Base-by-base conservation (phyloP, 2,113 vertebrate genomes). In the Oryzias curvinotus region DNA sequence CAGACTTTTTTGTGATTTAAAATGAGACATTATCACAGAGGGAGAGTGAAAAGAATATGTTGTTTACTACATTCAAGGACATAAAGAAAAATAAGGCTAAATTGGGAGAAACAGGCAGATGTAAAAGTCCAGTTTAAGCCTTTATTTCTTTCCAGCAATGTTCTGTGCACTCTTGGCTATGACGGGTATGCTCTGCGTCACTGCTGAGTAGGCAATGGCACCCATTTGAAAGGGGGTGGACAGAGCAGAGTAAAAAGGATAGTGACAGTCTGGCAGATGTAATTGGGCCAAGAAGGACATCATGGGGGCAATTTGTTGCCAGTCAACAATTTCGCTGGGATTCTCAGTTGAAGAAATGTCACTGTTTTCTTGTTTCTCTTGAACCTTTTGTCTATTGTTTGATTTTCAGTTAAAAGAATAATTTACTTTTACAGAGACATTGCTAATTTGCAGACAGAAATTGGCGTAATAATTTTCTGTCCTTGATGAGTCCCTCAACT, bases 131-230 rank as follows among this genome's bases (percentile, higher is more conserved):
- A 68, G 57, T 68, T 62, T 65, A 65, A 47, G 43, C 42, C 41
- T 26, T 65, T 56, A 66, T 44, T 51, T 65, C 48, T 60, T 57
- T 77, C 53, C 50, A 71, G 73, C 65, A 71, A 66, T 73, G 52
- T 66, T 58, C 19, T 52, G 53, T 68, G 47, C 50, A 57, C 70
- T 77, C 57, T 73, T 79, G 63, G 82, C 57, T 64, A 14, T 82
- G 70, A 73, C 68, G 56, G 62, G 51, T 67, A 8, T 48, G 44
- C 52, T 72, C 51, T 58, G 57, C 70, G 54, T 68, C 77, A 52
- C 66, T 71, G 68, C 68, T 68, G 75, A 74, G 50, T 44, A 19
- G 15, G 56, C 68, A 63, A 45, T 57, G 51, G 47, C 66, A 64
- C 30, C 30, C 52, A 43, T 58, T 45, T 68, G 57, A 76, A 64